phyloP scores from a whole-genome alignment of 2,888 invertebrate genomes.

The Acronicta aceris region DNA sequence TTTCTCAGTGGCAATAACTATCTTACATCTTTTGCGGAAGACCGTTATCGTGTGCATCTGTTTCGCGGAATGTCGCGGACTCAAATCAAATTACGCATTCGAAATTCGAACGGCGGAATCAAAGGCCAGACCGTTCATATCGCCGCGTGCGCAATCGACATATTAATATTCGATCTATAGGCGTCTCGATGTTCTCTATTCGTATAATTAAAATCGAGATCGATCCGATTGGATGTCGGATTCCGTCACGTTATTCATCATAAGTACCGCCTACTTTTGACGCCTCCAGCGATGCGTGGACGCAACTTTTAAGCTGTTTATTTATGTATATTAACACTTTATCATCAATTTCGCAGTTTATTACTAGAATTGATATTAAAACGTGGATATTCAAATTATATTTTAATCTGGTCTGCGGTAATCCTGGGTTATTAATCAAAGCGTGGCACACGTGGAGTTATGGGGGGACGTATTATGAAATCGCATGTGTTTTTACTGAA shows the following conservation, averaged over 20 bases:
- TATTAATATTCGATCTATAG: slow-evolving; percentile 88
- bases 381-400: slow-evolving; percentile 64
- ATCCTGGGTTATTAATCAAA: slow-evolving; percentile 79
- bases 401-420: slow-evolving; percentile 70
- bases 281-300: slow-evolving; percentile 86
- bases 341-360: slow-evolving; percentile 67
- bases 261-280: slow-evolving; percentile 86
- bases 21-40: slow-evolving; percentile 75
- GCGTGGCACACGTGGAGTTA: slow-evolving; percentile 61
- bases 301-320: slow-evolving; percentile 81
- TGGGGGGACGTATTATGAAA: slow-evolving; percentile 76
- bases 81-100: slow-evolving; percentile 85
- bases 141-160: slow-evolving; percentile 82
- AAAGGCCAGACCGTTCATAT: slow-evolving; percentile 78
- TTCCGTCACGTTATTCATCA: slow-evolving; percentile 87
- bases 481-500: slow-evolving; percentile 80
- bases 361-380: slow-evolving; percentile 67
- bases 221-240: slow-evolving; percentile 84
- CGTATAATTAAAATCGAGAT: slow-evolving; percentile 88
- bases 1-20: slow-evolving; percentile 63
- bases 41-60: slow-evolving; percentile 70
- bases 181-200: slow-evolving; percentile 85
- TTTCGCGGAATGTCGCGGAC: slow-evolving; percentile 79
- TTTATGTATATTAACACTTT: slow-evolving; percentile 75
- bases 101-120: slow-evolving; percentile 82